phyloP scores from a whole-genome alignment of 2,797 vertebrate genomes.

The Parambassis ranga region DNA sequence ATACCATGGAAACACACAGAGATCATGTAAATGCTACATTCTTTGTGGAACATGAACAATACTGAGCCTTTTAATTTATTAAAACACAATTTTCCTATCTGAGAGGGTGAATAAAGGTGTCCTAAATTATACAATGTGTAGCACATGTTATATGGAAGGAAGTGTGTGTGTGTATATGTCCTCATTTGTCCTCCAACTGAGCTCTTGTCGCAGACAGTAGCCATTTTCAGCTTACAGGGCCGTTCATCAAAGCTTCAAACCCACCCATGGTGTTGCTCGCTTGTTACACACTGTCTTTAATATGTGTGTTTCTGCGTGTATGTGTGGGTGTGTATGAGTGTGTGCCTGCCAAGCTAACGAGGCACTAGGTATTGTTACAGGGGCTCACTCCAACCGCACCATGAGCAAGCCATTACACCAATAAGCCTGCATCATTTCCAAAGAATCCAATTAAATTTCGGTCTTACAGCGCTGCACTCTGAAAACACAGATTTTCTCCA shows the following conservation, averaged over 20 bases:
- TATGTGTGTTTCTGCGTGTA: conserved; percentile 19
- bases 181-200: conserved; percentile 41
- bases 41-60: conserved; percentile 5
- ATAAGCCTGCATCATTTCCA: conserved; percentile 74
- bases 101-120: neutral
- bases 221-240: conserved; percentile 51
- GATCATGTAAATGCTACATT: conserved; percentile 36
- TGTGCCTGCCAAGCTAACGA: conserved; percentile 63
- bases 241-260: conserved; percentile 62
- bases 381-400: conserved; percentile 71
- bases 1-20: conserved; percentile 31
- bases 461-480: conserved; percentile 68
- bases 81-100: neutral
- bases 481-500: conserved; percentile 70
- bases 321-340: conserved; percentile 17
- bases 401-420: conserved; percentile 74
- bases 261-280: conserved; percentile 43
- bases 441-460: conserved; percentile 76
- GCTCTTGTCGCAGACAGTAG: conserved; percentile 42
- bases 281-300: conserved; percentile 52
- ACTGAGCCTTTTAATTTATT: neutral
- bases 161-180: conserved; percentile 14
- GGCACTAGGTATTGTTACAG: conserved; percentile 69
- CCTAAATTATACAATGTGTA: neutral
- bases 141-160: neutral